Percentiles rank a stretch among this genome's conserved stretches.
These are phyloP conservation scores for Drosophila buzzatii DNA, from an alignment of 2,888 invertebrate species.

Conservation along the genomic window DNA sequence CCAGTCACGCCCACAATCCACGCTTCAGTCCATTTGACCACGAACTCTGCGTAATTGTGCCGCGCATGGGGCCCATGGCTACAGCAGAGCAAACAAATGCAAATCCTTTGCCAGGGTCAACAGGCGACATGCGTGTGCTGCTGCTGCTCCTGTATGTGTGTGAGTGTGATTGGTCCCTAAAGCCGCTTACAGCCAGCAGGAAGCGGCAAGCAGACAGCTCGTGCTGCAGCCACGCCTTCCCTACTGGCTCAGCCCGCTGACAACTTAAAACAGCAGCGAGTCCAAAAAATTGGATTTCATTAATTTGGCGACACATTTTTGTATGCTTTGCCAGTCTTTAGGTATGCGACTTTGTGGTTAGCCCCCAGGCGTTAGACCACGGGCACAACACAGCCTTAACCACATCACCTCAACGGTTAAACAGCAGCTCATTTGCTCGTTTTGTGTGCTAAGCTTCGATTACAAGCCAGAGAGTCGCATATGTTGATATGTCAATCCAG, in stretches of 20 bases:
- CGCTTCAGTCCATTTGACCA: conserved; percentile 44
- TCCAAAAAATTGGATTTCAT: conserved; percentile 57
- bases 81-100: conserved; percentile 45
- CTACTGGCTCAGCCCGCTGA: background rate
- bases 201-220: background rate
- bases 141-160: no score
- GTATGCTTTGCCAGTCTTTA: conserved; percentile 29
- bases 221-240: background rate
- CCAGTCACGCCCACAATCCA: conserved; percentile 13
- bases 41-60: conserved; percentile 69
- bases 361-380: conserved; percentile 62
- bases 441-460: conserved; percentile 36
- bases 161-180: conserved; percentile 26
- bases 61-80: conserved; percentile 27
- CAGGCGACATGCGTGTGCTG: conserved; percentile 30
- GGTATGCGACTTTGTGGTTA: conserved; percentile 50
- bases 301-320: conserved; percentile 67
- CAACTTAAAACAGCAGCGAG: conserved; percentile 33
- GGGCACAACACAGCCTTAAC: conserved; percentile 37
- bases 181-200: conserved; percentile 57
- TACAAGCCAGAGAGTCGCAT: background rate
- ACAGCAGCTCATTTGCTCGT: conserved; percentile 39
- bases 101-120: conserved; percentile 64
- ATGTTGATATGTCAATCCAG: background rate
- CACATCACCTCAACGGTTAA: conserved; percentile 46